A percentile compares a stretch with the other conserved stretches of the same genome.
Evolutionary conservation across 2,797 vertebrate species (phyloP).

Genomic region (Morelia viridis): DNA sequence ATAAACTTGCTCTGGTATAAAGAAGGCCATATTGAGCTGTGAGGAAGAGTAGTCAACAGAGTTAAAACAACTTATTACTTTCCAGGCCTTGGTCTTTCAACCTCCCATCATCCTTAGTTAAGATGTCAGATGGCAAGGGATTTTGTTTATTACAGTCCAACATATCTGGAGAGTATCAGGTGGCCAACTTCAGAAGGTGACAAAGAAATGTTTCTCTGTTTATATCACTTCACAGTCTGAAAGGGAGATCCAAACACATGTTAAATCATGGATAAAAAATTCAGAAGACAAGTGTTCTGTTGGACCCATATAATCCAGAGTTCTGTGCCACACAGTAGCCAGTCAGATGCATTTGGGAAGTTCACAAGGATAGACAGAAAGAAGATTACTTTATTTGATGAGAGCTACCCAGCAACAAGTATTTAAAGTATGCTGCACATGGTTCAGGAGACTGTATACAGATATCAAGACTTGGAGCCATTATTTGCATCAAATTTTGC

Average conservation of each 20-base stretch:
- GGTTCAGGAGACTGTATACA: background rate
- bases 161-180: background rate
- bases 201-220: background rate
- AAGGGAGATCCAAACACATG: background rate
- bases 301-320: background rate
- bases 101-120: background rate
- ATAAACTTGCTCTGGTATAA: background rate
- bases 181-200: background rate
- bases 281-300: background rate
- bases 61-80: background rate
- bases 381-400: no score
- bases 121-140: background rate
- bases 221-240: background rate
- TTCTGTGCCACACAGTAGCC: background rate
- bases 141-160: background rate
- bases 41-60: background rate
- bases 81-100: background rate
- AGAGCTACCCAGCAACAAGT: background rate
- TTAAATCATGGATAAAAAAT: background rate
- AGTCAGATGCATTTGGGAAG: background rate
- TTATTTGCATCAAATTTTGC: background rate
- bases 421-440: background rate
- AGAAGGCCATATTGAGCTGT: background rate
- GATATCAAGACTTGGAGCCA: background rate
- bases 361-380: no score